Evolutionary conservation across 2,888 invertebrate species (phyloP).

Genomic region (Apodemia hepburni): DNA sequence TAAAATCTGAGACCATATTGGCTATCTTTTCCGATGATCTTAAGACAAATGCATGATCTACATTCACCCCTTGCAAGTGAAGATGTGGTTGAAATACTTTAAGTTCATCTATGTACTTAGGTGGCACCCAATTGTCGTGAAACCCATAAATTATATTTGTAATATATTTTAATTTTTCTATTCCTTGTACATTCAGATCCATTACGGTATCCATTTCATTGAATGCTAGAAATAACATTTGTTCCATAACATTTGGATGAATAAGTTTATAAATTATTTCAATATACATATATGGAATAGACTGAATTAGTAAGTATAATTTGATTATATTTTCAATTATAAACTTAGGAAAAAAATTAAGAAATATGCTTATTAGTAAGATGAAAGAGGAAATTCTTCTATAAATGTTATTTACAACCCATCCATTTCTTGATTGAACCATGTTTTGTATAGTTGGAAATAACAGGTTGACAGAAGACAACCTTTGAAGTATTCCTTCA

Average conservation of each 20-base stretch:
- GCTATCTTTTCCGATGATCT: slow-evolving; percentile 81
- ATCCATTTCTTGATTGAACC: slow-evolving; percentile 87
- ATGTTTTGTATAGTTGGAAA: slow-evolving; percentile 95
- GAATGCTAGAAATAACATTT: slow-evolving; percentile 85
- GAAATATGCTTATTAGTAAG: slow-evolving; percentile 61
- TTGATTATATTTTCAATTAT: slow-evolving; percentile 73
- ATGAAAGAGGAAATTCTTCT: slow-evolving; percentile 50
- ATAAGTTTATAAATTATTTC: slow-evolving; percentile 78
- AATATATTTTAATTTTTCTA: slow-evolving; percentile 81
- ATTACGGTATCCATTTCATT: slow-evolving; percentile 90
- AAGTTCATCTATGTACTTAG: slow-evolving; percentile 84
- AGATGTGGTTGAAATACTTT: slow-evolving; percentile 50
- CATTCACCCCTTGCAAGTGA: slow-evolving; percentile 47
- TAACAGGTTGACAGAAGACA: slow-evolving; percentile 85
- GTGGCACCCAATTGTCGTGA: slow-evolving; percentile 92
- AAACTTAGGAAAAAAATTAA: slow-evolving; percentile 72
- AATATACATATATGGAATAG: slow-evolving; percentile 71
- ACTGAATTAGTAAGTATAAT: slow-evolving; percentile 74
- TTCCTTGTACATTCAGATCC: slow-evolving; percentile 81
- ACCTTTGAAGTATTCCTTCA: slow-evolving; percentile 70
- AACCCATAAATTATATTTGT: slow-evolving; percentile 87
- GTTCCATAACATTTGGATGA: slow-evolving; percentile 80
- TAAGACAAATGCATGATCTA: slow-evolving; percentile 91
- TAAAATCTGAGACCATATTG: slow-evolving; percentile 50
- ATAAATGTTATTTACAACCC: slow-evolving; percentile 82